Conservation (phyloP, 2,797 vertebrate species). For the Peromyscus nudipes region DNA sequence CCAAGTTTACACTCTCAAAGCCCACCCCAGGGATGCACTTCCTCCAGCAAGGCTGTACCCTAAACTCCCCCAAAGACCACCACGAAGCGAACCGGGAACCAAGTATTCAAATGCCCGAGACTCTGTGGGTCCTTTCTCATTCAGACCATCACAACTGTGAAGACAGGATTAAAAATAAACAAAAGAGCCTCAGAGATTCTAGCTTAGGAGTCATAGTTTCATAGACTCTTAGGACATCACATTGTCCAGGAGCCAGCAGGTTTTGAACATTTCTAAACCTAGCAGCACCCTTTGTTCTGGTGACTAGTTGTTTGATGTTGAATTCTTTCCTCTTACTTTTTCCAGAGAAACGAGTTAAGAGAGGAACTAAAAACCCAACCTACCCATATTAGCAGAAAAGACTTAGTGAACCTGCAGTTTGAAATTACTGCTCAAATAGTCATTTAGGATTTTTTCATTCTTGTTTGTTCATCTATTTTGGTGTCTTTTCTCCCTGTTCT, state of each 20-base stretch:
- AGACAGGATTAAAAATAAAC: constrained; percentile 48
- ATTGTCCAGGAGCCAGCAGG: neutral
- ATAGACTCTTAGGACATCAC: neutral
- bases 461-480: constrained; percentile 32
- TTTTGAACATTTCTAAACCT: constrained; percentile 44
- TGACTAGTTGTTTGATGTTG: constrained; percentile 39
- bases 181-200: neutral
- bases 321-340: constrained; percentile 65
- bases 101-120: neutral
- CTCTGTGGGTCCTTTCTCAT: neutral
- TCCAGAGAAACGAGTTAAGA: constrained; percentile 59
- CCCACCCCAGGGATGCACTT: neutral
- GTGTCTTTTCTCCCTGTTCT: constrained; percentile 25
- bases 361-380: constrained; percentile 19
- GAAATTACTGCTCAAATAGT: constrained; percentile 43
- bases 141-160: neutral
- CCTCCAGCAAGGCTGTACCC: neutral
- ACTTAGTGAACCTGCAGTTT: constrained; percentile 42
- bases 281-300: neutral
- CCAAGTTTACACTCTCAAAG: neutral
- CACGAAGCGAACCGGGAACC: neutral
- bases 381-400: constrained; percentile 39
- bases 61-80: neutral
- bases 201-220: neutral
- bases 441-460: constrained; percentile 13